Evolutionary conservation across 2,888 invertebrate species (phyloP), one percentile per base, ranked within the genome.

Genomic region (Ophion obscuratus): DNA sequence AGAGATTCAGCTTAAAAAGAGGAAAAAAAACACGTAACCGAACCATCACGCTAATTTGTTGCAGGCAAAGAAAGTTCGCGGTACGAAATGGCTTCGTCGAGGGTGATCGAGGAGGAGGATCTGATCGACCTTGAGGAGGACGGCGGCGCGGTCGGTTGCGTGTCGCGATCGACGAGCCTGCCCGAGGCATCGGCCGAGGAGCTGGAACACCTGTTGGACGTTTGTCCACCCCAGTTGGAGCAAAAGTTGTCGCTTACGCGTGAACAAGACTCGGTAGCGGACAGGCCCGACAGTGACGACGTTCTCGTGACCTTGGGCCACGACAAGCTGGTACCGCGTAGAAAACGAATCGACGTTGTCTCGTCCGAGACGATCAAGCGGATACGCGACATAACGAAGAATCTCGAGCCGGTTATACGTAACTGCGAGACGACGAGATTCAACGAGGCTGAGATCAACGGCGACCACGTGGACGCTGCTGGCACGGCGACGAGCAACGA

Each of bases 331-430:
- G 92, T 93, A 0, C 93, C 94, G 10, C 89, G 91, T 2, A 89
- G 90, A 2, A 93, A 92, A 75, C 89, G 93, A 40, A 94, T 94
- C 85, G 94, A 94, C 86, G 93, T 94, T 0, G 94, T 94, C 2
- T 94, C 93, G 3, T 92, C 92, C 47, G 93, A 94, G 82, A 94
- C 94, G 40, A 94, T 94, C 47, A 94, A 93, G 77, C 88, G 94
- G 14, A 90, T 94, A 5, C 91, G 93, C 11, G 92, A 93, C 77
- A 94, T 94, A 57, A 94, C 94, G 17, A 92, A 91, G 76, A 93
- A 94, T 76, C 87, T 93, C 5, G 94, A 94, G 79, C 93, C 93
- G 4, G 93, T 94, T 7, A 93, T 93, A 70, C 20, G 81, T n/a
- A 68, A 61, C 20, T 79, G 77, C 14, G 27, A 57, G 47, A 44